phyloP scores from a whole-genome alignment of 2,888 invertebrate genomes.

The Idaea biselata region DNA sequence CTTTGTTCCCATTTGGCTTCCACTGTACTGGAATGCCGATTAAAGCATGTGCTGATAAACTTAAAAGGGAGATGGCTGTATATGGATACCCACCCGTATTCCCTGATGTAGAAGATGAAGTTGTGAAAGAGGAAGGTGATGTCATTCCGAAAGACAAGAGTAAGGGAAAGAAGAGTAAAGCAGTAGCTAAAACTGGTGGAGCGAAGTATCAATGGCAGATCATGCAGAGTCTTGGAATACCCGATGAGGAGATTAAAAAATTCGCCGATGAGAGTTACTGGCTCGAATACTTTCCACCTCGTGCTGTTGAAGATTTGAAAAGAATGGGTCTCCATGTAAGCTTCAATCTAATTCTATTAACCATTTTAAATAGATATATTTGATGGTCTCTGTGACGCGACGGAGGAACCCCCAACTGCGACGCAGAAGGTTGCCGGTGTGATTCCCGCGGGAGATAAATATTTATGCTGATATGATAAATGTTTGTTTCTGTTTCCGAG shows the following conservation, averaged over 20 bases:
- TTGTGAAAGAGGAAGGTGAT: slow-evolving; percentile 76
- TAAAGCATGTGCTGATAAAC: slow-evolving; percentile 98
- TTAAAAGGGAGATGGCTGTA: slow-evolving; percentile 94
- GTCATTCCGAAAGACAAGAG: slow-evolving; percentile 83
- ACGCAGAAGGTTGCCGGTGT: too few relatives aligned
- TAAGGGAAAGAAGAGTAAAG: slow-evolving; percentile 97
- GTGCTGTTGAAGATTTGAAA: slow-evolving; percentile 91
- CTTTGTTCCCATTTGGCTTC: slow-evolving; percentile 98
- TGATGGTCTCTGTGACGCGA: not conserved
- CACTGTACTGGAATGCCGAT: slow-evolving; percentile 99
- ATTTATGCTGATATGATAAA: too few relatives aligned
- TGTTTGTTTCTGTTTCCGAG: too few relatives aligned
- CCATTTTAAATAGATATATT: not conserved
- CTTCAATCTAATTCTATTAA: slow-evolving; percentile 5
- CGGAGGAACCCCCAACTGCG: too few relatives aligned
- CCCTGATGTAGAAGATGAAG: slow-evolving; percentile 82
- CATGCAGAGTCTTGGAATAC: slow-evolving; percentile 95
- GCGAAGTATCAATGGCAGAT: slow-evolving; percentile 99
- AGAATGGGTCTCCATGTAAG: slow-evolving; percentile 94
- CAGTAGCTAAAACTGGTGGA: slow-evolving; percentile 92
- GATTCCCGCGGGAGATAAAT: too few relatives aligned
- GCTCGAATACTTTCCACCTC: slow-evolving; percentile 98
- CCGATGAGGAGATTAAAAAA: slow-evolving; percentile 93
- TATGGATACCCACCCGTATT: slow-evolving; percentile 97
- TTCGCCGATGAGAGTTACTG: slow-evolving; percentile 96